phyloP scores from a whole-genome alignment of 2,113 vertebrate genomes.

The Sterna hirundo region DNA sequence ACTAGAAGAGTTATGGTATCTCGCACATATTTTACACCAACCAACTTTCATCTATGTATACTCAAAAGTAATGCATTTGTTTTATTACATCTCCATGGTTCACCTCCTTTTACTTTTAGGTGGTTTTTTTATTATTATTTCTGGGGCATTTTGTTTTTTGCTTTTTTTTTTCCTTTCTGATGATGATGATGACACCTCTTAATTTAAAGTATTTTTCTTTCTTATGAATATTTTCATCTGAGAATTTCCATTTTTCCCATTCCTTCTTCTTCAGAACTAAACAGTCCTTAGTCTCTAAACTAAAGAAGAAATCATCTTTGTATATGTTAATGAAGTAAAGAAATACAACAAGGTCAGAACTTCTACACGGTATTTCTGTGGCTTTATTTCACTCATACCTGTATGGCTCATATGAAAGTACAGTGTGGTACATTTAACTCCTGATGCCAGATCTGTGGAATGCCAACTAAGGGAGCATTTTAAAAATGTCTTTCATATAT shows the following conservation, averaged over 20 bases:
- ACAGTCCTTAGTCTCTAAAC: background rate
- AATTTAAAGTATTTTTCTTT: background rate
- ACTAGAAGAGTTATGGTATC: background rate
- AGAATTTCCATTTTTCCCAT: background rate
- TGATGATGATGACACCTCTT: background rate
- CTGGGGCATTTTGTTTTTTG: background rate
- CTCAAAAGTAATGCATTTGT: background rate
- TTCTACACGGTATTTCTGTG: background rate
- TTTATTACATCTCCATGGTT: background rate
- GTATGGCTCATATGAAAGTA: background rate
- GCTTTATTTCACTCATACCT: background rate
- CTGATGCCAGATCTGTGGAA: background rate
- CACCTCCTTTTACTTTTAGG: background rate
- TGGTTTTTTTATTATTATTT: background rate
- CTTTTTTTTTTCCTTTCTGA: too few species aligned
- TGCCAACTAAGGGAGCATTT: background rate
- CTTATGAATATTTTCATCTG: accelerated
- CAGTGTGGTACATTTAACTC: background rate
- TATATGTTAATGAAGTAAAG: background rate
- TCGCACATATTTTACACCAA: background rate
- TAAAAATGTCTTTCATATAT: background rate
- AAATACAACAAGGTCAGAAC: background rate
- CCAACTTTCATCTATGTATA: background rate
- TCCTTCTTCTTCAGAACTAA: background rate
- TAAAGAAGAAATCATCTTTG: background rate